Evolutionary conservation across 2,888 invertebrate genomes (phyloP).

Genomic region (Falcaria lacertinaria): DNA sequence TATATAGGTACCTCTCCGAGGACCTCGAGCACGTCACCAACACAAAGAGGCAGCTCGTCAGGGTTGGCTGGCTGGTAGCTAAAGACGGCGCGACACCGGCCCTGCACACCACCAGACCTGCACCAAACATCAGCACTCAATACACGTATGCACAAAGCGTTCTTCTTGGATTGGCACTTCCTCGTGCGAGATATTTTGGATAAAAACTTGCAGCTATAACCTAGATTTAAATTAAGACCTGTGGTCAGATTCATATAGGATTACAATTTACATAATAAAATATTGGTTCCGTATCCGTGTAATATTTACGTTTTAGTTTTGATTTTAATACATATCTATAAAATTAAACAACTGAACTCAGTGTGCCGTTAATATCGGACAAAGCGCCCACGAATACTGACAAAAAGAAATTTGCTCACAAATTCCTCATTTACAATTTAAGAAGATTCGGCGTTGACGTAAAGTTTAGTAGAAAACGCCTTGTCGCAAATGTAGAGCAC

Average conservation of each 20-base stretch:
- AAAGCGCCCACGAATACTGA: background rate
- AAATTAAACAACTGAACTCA: too few species aligned
- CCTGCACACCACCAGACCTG: conserved; percentile 61
- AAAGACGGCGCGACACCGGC: conserved; percentile 91
- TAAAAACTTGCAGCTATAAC: too few species aligned
- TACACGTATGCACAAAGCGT: too few species aligned
- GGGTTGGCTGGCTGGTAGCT: conserved; percentile 96
- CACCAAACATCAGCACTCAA: conserved; percentile 7
- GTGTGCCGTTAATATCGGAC: background rate
- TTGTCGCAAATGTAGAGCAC: background rate
- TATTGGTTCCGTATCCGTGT: too few species aligned
- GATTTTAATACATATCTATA: too few species aligned
- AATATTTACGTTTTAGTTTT: too few species aligned
- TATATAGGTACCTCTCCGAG: conserved; percentile 83
- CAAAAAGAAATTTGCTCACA: background rate
- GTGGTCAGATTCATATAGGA: too few species aligned
- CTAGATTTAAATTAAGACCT: too few species aligned
- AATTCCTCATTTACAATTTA: background rate
- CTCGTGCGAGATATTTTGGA: too few species aligned
- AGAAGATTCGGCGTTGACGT: background rate
- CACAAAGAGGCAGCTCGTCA: conserved; percentile 92
- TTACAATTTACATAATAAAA: too few species aligned
- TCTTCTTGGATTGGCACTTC: too few species aligned
- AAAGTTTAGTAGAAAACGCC: background rate
- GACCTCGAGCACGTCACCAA: conserved; percentile 94